Base-by-base conservation (phyloP, 2,113 vertebrate genomes). In the Murina feae region DNA sequence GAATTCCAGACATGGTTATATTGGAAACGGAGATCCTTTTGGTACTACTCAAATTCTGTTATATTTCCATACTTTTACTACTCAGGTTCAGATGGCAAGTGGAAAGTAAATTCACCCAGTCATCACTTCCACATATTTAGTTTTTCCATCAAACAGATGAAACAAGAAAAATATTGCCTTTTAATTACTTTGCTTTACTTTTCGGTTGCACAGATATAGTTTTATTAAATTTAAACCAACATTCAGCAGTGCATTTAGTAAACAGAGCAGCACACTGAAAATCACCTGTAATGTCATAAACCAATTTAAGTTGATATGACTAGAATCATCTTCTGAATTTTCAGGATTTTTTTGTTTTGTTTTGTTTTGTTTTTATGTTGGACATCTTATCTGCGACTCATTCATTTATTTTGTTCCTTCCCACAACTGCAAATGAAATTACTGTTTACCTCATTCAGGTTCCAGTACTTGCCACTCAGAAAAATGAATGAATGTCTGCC, bases 131-230 rank as follows among this genome's bases (percentile, higher is more conserved):
- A 78, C 60, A 79, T 66, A 58, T 42, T 32, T n/a, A 88, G 35
- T 2, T 47, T 89, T 92, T 58, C 20, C 12, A 30, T 72, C 12
- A 42, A 90, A 66, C 16, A 63, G 20, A 79, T 28, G 9, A 80
- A 82, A 72, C 2, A 35, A 32, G 6, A 1, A 42, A 79, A 69
- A 65, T 72, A 53, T 11, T 75, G 32, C 66, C 58, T 89, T 90
- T 65, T 3, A 18, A 49, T 68, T 74, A 55, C 88, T 95, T 87
- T 55, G 79, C 17, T 68, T 95, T 80, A 68, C 16, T 86, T 96
- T 95, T 20, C 79, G 44, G 20, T 85, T 49, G 2, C 49, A 23
- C 3, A 82, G 14, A 63, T 10, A 90, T 2, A 55, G 8, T 25
- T 39, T 18, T 74, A 25, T 79, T 65, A 72, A 90, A 60, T 76